These are phyloP conservation scores for Mythimna impura DNA, from an alignment of 2,888 invertebrate species.

Conservation along the genomic window DNA sequence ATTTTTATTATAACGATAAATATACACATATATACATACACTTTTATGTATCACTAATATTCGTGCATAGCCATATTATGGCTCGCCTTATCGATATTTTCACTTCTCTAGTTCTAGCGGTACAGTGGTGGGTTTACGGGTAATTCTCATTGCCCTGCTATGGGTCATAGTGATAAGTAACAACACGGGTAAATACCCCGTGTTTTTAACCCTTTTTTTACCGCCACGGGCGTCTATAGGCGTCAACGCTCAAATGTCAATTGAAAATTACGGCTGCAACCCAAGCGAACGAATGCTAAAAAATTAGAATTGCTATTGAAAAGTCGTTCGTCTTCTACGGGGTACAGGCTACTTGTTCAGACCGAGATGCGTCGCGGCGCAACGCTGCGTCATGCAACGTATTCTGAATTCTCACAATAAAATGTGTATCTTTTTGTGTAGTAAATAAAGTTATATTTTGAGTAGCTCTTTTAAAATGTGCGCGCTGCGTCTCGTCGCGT, in stretches of 20 bases:
- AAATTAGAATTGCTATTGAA: background rate
- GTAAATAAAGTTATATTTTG: background rate
- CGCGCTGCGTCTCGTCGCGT: no score
- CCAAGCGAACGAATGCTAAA: background rate
- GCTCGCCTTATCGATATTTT: constrained; percentile 27
- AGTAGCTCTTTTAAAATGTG: background rate
- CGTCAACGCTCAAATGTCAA: constrained; percentile 1
- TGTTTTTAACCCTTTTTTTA: constrained; percentile 34
- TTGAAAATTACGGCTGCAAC: background rate
- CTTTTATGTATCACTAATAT: no score
- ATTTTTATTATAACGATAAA: no score
- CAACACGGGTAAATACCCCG: constrained; percentile 1
- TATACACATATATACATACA: no score
- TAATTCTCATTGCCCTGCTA: constrained; percentile 36
- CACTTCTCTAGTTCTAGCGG: constrained; percentile 20
- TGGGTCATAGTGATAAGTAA: constrained; percentile 15
- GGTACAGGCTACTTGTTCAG: background rate
- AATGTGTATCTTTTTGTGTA: background rate
- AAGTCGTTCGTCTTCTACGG: background rate
- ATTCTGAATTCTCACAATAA: background rate
- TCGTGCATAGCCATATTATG: no score
- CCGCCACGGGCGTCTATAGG: constrained; percentile 27
- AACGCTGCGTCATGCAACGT: background rate
- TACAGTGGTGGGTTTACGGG: constrained; percentile 53
- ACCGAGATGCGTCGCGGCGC: no score